Percentiles rank a stretch among this genome's conserved stretches.
Evolutionary conservation across 2,888 invertebrate genomes (phyloP).

Genomic region (Augiades crinisus): DNA sequence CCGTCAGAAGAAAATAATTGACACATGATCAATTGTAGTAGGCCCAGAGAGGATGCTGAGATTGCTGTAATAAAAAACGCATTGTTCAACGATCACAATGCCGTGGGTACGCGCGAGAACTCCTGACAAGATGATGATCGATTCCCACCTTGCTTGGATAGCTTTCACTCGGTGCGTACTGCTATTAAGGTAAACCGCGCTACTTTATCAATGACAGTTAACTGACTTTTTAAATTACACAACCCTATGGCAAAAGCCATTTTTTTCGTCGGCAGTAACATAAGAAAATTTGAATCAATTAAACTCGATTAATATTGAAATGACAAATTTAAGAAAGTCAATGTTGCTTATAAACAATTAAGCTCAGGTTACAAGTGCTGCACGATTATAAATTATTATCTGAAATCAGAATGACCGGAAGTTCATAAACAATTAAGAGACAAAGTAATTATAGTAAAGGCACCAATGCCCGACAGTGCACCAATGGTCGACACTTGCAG

Average conservation of each 20-base stretch:
- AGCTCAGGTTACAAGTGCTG: background rate
- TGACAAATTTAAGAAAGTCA: slow-evolving; percentile 1
- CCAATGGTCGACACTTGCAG: no score
- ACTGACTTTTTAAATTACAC: background rate
- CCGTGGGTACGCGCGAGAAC: slow-evolving; percentile 33
- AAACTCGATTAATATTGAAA: background rate
- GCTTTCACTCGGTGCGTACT: slow-evolving; percentile 41
- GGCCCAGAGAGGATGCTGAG: slow-evolving; percentile 8
- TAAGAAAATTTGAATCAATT: no score
- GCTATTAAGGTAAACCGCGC: no score
- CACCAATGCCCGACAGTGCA: no score
- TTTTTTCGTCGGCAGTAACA: background rate
- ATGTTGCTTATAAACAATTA: background rate
- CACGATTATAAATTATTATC: background rate
- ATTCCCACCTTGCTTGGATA: slow-evolving; percentile 38
- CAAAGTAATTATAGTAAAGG: background rate
- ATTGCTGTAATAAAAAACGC: slow-evolving; percentile 18
- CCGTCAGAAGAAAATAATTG: slow-evolving; percentile 21
- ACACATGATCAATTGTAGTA: slow-evolving; percentile 19
- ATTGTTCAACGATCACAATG: slow-evolving; percentile 36
- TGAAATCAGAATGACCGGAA: background rate
- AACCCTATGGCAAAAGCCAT: background rate
- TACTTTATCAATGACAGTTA: background rate
- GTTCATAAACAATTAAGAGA: background rate
- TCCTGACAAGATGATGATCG: slow-evolving; percentile 43